Evolutionary conservation across 2,888 invertebrate genomes (phyloP).

Genomic region (Petrophora chlorosata): DNA sequence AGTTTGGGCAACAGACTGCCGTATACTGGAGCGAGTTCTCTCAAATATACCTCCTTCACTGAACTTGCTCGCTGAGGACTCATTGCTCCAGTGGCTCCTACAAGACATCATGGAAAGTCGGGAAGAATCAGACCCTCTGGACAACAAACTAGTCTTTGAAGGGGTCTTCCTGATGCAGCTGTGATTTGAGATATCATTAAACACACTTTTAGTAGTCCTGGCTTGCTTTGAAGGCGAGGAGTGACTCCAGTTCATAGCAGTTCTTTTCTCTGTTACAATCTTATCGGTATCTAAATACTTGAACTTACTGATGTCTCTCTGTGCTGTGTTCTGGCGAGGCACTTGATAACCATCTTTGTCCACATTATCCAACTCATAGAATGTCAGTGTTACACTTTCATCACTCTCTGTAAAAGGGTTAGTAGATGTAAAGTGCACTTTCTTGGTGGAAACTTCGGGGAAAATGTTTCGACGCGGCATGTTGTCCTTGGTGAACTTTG

Average conservation of each 20-base stretch:
- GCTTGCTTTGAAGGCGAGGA: slow-evolving; percentile 76
- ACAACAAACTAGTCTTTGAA: slow-evolving; percentile 69
- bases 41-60: slow-evolving; percentile 56
- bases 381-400: slow-evolving; percentile 77
- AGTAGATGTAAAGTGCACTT: slow-evolving; percentile 73
- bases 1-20: slow-evolving; percentile 54
- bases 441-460: slow-evolving; percentile 65
- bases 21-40: slow-evolving; percentile 52
- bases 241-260: slow-evolving; percentile 60
- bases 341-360: slow-evolving; percentile 55
- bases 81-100: slow-evolving; percentile 62
- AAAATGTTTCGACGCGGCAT: slow-evolving; percentile 75
- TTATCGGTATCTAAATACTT: slow-evolving; percentile 74
- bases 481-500: slow-evolving; percentile 73
- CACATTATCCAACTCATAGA: slow-evolving; percentile 72
- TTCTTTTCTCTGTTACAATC: slow-evolving; percentile 64
- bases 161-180: slow-evolving; percentile 66
- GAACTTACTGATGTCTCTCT: slow-evolving; percentile 70
- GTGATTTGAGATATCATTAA: slow-evolving; percentile 65
- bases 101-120: slow-evolving; percentile 58
- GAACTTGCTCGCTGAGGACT: slow-evolving; percentile 50
- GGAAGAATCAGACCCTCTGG: slow-evolving; percentile 62
- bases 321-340: slow-evolving; percentile 42
- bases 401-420: slow-evolving; percentile 80
- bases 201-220: slow-evolving; percentile 56